A percentile compares a stretch with the other conserved stretches of the same genome.
Conservation (phyloP, 2,797 vertebrate species). For the Spheniscus humboldti region DNA sequence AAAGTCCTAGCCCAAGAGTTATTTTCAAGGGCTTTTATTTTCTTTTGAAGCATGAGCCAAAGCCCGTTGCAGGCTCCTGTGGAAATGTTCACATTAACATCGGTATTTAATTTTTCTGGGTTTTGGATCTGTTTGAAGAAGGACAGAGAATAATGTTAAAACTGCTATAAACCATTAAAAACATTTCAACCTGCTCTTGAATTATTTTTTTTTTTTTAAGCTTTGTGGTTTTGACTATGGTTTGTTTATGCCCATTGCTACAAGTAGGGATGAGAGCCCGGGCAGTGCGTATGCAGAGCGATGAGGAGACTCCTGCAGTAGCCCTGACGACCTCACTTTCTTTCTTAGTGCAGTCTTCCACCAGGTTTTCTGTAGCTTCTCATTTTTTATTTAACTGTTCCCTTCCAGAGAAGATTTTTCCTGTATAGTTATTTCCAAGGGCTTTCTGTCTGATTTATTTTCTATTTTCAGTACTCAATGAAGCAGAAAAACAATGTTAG, state of each 20-base stretch:
- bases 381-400: neutral
- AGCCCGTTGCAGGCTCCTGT: neutral
- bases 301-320: neutral
- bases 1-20: neutral
- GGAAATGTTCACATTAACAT: neutral
- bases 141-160: neutral
- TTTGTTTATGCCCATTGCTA: neutral
- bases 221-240: neutral
- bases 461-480: neutral
- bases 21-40: neutral
- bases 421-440: neutral
- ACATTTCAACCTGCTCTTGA: neutral
- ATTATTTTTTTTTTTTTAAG: neutral
- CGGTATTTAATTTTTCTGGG: neutral
- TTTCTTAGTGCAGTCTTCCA: neutral
- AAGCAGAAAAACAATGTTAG: constrained; percentile 38
- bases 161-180: neutral
- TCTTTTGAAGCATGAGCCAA: constrained; percentile 1
- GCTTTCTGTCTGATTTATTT: constrained; percentile 33
- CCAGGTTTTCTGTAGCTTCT: neutral
- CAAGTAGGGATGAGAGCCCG: neutral
- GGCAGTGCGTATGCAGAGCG: neutral
- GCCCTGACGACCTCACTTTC: neutral
- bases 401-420: neutral
- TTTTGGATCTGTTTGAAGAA: neutral